These are phyloP conservation scores for Apodemia zela DNA, from an alignment of 2,888 invertebrate genomes.

Conservation along the genomic window DNA sequence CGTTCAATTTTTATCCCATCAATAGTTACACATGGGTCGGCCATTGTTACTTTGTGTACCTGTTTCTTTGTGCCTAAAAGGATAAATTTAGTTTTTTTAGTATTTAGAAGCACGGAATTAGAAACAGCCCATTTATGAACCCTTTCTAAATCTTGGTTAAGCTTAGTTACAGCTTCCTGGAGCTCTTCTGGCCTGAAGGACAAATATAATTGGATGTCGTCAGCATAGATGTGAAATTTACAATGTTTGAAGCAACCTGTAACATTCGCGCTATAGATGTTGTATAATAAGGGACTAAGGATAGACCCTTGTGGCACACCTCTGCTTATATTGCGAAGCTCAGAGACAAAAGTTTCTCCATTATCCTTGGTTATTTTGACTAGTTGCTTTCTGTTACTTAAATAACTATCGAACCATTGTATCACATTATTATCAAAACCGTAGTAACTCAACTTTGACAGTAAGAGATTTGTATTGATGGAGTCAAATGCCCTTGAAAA, in stretches of 20 bases:
- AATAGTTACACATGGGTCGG: background rate
- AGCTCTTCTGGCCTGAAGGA: background rate
- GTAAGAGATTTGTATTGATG: constrained; percentile 12
- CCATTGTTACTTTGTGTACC: background rate
- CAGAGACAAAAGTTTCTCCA: background rate
- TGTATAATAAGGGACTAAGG: constrained; percentile 7
- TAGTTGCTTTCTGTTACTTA: constrained; percentile 9
- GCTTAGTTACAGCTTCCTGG: background rate
- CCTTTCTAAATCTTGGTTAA: constrained; percentile 1
- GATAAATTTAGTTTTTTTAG: constrained; percentile 6
- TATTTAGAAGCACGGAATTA: background rate
- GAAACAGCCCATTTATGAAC: background rate
- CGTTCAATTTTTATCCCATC: background rate
- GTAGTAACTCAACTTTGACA: constrained; percentile 22
- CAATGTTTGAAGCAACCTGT: background rate
- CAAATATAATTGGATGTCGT: constrained; percentile 13
- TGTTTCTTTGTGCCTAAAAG: background rate
- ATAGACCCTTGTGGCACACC: constrained; percentile 18
- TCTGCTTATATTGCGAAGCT: background rate
- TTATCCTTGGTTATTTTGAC: constrained; percentile 1
- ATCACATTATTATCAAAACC: constrained; percentile 7
- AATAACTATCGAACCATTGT: constrained; percentile 20
- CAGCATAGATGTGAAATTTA: constrained; percentile 12
- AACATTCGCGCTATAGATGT: constrained; percentile 16
- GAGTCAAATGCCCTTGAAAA: constrained; percentile 22